Base-by-base conservation (phyloP, 2,113 vertebrate species). In the rat (Rattus norvegicus) region DNA sequence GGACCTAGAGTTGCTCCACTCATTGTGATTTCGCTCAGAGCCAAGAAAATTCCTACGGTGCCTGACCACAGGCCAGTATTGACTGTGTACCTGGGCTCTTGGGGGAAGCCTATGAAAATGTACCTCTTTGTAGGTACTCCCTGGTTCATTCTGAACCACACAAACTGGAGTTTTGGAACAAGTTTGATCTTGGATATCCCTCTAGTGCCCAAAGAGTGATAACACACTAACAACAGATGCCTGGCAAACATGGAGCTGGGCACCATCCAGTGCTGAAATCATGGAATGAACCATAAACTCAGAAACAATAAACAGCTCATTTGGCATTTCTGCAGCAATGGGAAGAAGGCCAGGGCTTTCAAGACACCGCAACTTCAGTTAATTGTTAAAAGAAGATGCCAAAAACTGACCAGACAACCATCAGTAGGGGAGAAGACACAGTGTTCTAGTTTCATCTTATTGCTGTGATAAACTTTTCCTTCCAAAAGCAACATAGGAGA, bases 311-410 rank as follows among this genome's bases (percentile, higher is more conserved):
- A 92, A 59, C 26, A 61, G 39, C 22, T 59, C 73, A 43, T 47
- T 86, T 92, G 49, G 70, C 28, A 92, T 86, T 86, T 92, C 70
- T 63, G 30, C 43, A 92, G 75, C 52, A 84, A 69, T 52, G 9
- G 79, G 67, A 59, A 73, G 19, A 92, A 59, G 54, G 67, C 39
- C 28, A 73, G 67, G 47, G 56, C 11, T 86, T 75, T 65, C 24
- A 47, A 36, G 43, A 65, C 83, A 84, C n/a, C 4, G 2, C 36
- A 14, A 86, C 54, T 73, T 75, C 56, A 85, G 19, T 33, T n/a
- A 63, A 85, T 63, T 59, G 81, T 75, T 39, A 75, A 85, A 92
- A 85, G 19, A 75, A 49, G 43, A 20, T 85, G 7, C 56, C 69
- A 63, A 22, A 85, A 92, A 85, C 30, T 92, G 54, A 85, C 56